Evolutionary conservation across 1,140 invertebrate species (phyloP), one percentile per base, ranked within the genome.

Genomic region (Chlorops oryzae): DNA sequence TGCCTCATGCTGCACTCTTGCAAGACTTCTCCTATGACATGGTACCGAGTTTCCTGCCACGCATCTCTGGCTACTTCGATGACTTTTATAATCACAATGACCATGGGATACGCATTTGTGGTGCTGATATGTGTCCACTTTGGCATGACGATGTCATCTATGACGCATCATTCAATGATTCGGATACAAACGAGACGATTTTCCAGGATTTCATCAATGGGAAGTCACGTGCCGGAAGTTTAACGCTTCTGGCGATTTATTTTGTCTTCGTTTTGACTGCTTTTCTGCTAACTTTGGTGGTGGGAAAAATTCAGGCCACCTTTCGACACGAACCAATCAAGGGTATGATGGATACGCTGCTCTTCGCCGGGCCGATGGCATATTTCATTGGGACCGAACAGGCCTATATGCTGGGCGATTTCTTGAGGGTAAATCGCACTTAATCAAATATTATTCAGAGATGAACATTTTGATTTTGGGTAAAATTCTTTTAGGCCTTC

Each of bases 371-470:
- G 0, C 81, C 82, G 0, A 59, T 84, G 34, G 79, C 81, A 2
- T 71, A 82, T 15, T 85, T 84, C 52, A 82, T 84, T 47, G 82
- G 82, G 22, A 73, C 83, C 18, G 82, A 84, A 55, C 82, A 85
- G 61, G 81, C 80, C 27, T 84, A 84, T 52, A 83, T 85, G 65
- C 77, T 80, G 44, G 75, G 79, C 2, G 82, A 83, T 52, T 85
- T 83, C 56, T 75, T 78, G 32, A 78, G 82, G 68, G 80, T 81
- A 58, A 69, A 54, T 50, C 13, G 0, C 24, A 22, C 13, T 3
- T 5, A n/a, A 12, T 18, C 24, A 15, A 27, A 32, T 50, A 23
- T 13, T 9, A 32, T n/a, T 32, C 28, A 32, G 20, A 10, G n/a
- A 7, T 47, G 21, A 44, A 41, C 24, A 28, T 32, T 9, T 32